Conservation (phyloP, 2,113 vertebrate species). For the Pholis gunnellus region DNA sequence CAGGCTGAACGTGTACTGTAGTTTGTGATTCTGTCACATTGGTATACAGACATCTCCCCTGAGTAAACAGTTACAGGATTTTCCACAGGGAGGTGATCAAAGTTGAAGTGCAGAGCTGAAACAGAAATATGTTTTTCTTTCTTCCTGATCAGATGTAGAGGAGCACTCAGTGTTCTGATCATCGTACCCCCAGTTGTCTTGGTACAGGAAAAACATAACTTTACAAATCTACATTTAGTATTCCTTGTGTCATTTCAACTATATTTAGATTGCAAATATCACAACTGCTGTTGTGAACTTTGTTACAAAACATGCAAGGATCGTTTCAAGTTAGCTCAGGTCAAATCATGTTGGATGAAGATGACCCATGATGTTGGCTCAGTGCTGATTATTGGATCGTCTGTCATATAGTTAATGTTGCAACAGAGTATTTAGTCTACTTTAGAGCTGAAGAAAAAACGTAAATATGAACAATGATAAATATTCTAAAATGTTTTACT, state of each 20-base stretch:
- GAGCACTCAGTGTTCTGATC: not conserved
- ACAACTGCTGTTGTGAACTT: not conserved
- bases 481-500: not conserved
- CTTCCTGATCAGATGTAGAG: slow-evolving; percentile 7
- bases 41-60: not conserved
- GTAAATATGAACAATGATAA: not conserved
- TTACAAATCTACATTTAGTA: not conserved
- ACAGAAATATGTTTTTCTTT: slow-evolving; percentile 6
- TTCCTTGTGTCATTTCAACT: not conserved
- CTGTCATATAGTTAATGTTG: not conserved
- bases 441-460: not conserved
- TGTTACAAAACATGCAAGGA: too few species aligned
- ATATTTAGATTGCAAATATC: not conserved
- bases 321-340: too few species aligned
- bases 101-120: slow-evolving; percentile 12
- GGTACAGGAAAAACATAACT: not conserved
- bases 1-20: not conserved
- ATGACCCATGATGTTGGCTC: not conserved
- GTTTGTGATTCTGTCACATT: slow-evolving; percentile 5
- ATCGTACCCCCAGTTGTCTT: accelerated
- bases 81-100: slow-evolving; percentile 34
- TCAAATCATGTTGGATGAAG: too few species aligned
- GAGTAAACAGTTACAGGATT: slow-evolving; percentile 28
- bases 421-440: not conserved
- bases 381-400: not conserved